Base-by-base conservation (phyloP, 2,797 vertebrate species). In the Silurus lanzhouensis region DNA sequence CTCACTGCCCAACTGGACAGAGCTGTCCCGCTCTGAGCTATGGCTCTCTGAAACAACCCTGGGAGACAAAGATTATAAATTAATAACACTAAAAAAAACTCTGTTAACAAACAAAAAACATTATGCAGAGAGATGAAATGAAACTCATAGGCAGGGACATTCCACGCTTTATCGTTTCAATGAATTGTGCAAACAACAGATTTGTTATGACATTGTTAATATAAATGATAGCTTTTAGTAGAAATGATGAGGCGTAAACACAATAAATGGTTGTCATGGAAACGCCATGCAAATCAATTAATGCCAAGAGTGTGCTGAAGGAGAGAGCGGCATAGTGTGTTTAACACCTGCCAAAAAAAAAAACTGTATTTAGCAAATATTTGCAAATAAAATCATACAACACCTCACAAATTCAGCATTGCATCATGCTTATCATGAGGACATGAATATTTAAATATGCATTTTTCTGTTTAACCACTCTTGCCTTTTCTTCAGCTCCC, bases 1-100 rank as follows among this genome's bases (percentile, higher is more conserved):
- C 98, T 99, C 86, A 99, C 98, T 6, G 98, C 98, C 98, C 98
- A 99, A 93, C 98, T 99, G 92, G 98, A 99, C 87, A 99, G 94
- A 58, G 98, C 98, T 10, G 98, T 97, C 91, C 98, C 98, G 8
- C 98, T 99, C 94, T 99, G 98, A 92, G 98, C 97, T 86, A 99
- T 99, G 88, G 98, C 98, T 92, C 98, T 96, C 94, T 99, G 98
- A 93, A 99, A 99, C 86, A 99, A 96, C 89, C 98, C 98, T 99
- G 92, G 74, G 84, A 44, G 84, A 14, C 48, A 19, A 83, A 27
- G 80, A 64, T 25, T 66, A 20, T 3, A 46, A 58, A 31, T 55
- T 70, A 71, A 83, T 74, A 71, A 72, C 19, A 27, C 3, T 48
- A 22, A 12, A 60, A 12, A 60, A 22, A 27, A 38, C 31, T n/a